Conservation (phyloP, 1,140 invertebrate genomes). For the Ostrea edulis region DNA sequence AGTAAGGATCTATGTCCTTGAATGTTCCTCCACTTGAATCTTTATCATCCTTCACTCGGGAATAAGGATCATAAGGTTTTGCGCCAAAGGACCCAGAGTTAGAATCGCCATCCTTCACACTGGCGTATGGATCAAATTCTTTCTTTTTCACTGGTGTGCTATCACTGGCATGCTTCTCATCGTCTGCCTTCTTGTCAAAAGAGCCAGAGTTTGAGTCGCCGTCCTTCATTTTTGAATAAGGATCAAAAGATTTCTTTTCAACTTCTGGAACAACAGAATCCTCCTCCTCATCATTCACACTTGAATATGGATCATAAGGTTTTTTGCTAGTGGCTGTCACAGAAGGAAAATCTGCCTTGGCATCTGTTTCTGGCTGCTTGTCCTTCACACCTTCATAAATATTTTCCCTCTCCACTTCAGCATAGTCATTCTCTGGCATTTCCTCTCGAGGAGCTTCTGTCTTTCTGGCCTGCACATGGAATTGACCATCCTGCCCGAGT, state of each 20-base stretch:
- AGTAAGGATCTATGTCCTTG: conserved; percentile 51
- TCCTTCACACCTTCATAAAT: conserved; percentile 66
- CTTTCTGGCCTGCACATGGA: conserved; percentile 49
- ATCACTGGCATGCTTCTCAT: conserved; percentile 28
- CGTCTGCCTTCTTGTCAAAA: conserved; percentile 40
- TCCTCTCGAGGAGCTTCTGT: background rate
- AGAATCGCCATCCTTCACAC: conserved; percentile 63
- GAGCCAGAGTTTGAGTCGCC: conserved; percentile 54
- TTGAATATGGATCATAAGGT: conserved; percentile 51
- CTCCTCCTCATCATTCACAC: conserved; percentile 46
- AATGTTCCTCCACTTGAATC: conserved; percentile 37
- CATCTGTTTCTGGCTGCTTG: conserved; percentile 36
- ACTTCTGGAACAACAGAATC: conserved; percentile 17
- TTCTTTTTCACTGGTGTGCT: conserved; percentile 52
- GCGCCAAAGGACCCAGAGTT: conserved; percentile 38
- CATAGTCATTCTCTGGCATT: conserved; percentile 59
- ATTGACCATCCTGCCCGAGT: conserved; percentile 41
- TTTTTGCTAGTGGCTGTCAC: background rate
- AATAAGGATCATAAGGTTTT: conserved; percentile 50
- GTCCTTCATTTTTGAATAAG: conserved; percentile 35
- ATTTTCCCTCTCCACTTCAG: conserved; percentile 59
- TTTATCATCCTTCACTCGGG: conserved; percentile 54
- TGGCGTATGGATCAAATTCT: conserved; percentile 65
- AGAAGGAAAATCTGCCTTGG: conserved; percentile 25
- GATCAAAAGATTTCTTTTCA: background rate